These are phyloP conservation scores for Brachionus calyciflorus DNA, from an alignment of 1,140 invertebrate genomes.

Conservation along the genomic window DNA sequence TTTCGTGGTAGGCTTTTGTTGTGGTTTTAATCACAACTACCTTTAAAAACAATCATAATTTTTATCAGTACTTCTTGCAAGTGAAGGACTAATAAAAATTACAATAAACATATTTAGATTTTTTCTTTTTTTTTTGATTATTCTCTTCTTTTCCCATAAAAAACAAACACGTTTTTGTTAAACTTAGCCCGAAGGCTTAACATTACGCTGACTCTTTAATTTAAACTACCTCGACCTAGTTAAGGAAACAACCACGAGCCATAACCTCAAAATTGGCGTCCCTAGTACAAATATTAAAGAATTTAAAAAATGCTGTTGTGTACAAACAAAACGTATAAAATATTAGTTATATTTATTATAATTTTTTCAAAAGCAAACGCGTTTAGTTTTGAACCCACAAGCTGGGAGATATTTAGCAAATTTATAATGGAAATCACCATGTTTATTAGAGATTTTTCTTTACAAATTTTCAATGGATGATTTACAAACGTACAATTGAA, in stretches of 20 bases:
- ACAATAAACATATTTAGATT: too few relatives aligned
- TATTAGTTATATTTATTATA: neutral
- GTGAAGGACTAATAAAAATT: too few relatives aligned
- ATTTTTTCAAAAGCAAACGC: slow-evolving; percentile 1
- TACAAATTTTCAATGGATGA: neutral
- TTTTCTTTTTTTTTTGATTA: neutral
- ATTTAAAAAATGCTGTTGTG: slow-evolving; percentile 7
- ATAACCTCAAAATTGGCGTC: slow-evolving; percentile 20
- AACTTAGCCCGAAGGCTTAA: too few relatives aligned
- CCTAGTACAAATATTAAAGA: neutral
- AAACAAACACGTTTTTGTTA: neutral
- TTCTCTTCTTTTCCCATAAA: neutral
- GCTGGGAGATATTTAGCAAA: slow-evolving; percentile 2
- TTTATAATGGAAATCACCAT: neutral
- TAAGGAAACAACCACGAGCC: too few relatives aligned
- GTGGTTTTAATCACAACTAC: too few relatives aligned
- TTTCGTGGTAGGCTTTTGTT: neutral
- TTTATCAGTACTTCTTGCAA: too few relatives aligned
- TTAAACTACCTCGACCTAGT: too few relatives aligned
- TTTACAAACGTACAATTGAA: neutral
- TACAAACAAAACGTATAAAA: neutral
- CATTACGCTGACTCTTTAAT: too few relatives aligned
- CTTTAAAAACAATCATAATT: neutral
- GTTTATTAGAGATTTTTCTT: neutral
- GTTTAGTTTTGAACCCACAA: neutral